These are phyloP conservation scores for Sinohyriopsis cumingii DNA, from an alignment of 2,888 invertebrate species.

Conservation along the genomic window DNA sequence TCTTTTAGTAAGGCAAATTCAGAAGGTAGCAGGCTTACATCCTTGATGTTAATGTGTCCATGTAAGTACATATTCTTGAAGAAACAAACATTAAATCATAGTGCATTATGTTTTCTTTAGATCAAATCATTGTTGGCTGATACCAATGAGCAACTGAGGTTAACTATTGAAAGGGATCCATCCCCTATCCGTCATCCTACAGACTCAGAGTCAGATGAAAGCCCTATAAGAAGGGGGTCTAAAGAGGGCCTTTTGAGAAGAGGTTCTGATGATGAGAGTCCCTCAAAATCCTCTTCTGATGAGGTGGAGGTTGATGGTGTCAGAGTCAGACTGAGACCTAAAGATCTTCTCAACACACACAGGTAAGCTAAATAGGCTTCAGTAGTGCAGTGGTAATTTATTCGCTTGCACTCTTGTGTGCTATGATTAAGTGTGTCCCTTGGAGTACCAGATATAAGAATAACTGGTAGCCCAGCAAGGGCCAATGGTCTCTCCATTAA, in stretches of 20 bases:
- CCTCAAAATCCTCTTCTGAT: conserved; percentile 13
- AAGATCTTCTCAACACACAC: conserved; percentile 25
- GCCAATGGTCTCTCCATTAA: no score
- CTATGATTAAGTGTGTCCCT: no score
- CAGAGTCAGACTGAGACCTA: conserved; percentile 50
- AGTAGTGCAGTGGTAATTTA: no score
- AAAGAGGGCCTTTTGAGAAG: conserved; percentile 8
- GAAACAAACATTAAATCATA: neutral
- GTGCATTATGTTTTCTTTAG: conserved; percentile 25
- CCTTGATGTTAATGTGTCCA: neutral
- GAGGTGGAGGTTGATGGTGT: conserved; percentile 44
- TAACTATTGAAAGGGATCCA: conserved; percentile 93
- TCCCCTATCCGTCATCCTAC: conserved; percentile 75
- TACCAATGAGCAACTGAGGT: conserved; percentile 73
- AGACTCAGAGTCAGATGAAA: conserved; percentile 54
- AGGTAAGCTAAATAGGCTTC: conserved; percentile 12
- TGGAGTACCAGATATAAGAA: no score
- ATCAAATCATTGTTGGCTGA: conserved; percentile 66
- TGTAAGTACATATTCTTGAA: neutral
- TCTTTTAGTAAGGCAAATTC: no score
- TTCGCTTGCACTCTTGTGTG: no score
- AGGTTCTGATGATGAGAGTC: conserved; percentile 20
- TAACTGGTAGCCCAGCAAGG: no score
- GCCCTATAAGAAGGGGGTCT: conserved; percentile 14
- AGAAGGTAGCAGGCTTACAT: neutral